Evolutionary conservation across 2,113 vertebrate species (phyloP).

Genomic region (Lampris megalopsis): DNA sequence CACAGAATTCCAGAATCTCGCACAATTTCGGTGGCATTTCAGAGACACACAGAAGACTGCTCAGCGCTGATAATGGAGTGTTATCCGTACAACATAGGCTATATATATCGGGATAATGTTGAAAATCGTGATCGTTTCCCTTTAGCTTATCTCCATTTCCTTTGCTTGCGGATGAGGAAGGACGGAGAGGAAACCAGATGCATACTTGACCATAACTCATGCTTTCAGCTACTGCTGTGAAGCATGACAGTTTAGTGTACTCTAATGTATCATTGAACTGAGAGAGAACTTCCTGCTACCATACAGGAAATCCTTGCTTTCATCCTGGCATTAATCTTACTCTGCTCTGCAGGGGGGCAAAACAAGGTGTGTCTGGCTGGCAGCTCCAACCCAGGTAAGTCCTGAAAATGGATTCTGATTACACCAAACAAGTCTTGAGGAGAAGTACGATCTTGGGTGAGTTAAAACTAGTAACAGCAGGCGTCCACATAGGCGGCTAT

Average conservation of each 20-base stretch:
- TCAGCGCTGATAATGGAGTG: too few relatives aligned
- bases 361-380: conserved; percentile 66
- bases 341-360: conserved; percentile 15
- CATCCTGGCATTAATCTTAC: conserved; percentile 56
- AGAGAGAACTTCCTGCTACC: conserved; percentile 36
- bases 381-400: conserved; percentile 50
- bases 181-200: conserved; percentile 20
- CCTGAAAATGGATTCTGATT: conserved; percentile 47
- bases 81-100: too few relatives aligned
- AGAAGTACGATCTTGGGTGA: conserved; percentile 59
- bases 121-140: too few relatives aligned
- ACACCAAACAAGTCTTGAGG: conserved; percentile 42
- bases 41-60: too few relatives aligned
- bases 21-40: too few relatives aligned
- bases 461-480: conserved; percentile 28
- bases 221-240: conserved; percentile 27
- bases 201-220: conserved; percentile 11
- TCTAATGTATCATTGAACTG: conserved; percentile 51
- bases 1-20: too few relatives aligned
- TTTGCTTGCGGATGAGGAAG: too few relatives aligned
- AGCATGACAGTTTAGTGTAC: conserved; percentile 60
- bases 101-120: too few relatives aligned
- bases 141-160: too few relatives aligned
- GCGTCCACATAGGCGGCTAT: conserved; percentile 15
- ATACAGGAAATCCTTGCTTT: conserved; percentile 59